Evolutionary conservation across 2,797 vertebrate genomes (phyloP), one percentile per base, ranked within the genome.

Genomic region (Diceros bicornis): DNA sequence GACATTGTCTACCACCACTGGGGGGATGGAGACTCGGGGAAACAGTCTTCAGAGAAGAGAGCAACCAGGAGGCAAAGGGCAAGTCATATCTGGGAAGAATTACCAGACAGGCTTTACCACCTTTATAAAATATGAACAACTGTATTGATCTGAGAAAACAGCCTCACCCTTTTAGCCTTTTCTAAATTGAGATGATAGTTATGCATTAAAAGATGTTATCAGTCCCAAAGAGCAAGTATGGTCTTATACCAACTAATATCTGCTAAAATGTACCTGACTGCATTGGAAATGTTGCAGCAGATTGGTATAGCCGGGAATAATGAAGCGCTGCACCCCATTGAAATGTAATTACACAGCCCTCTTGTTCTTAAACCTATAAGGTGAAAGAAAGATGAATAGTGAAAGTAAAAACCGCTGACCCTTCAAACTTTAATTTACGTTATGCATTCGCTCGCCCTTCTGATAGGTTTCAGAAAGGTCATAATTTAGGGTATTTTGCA

Each of bases 341-440:
- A 99, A 99, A 99, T 99, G 99, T 99, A 99, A 99, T 99, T 99
- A 99, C 99, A 99, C 99, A 99, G 99, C 99, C 99, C 99, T 99
- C 99, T 99, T 99, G 99, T 98, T 99, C 99, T 98, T 99, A 99
- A 99, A 99, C 99, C 99, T 99, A 99, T 98, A 99, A 99, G 99
- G 99, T 99, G 98, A 99, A 99, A 98, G 99, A 99, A 99, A 99
- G 99, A 99, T 99, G 99, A 99, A 99, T 99, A 99, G 99, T 99
- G 99, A 99, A 99, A 99, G 99, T 99, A 99, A 99, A 99, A 99
- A 99, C 98, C 99, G 99, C 99, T 99, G 99, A 99, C 99, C 99
- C 99, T 99, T 99, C 99, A 99, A 99, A 99, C 99, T 99, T 99
- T 99, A 99, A 99, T 99, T 99, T 99, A 99, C 99, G 99, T 99